These are phyloP conservation scores for Spinus olivaceus DNA, from an alignment of 2,797 vertebrate genomes.

Conservation along the genomic window DNA sequence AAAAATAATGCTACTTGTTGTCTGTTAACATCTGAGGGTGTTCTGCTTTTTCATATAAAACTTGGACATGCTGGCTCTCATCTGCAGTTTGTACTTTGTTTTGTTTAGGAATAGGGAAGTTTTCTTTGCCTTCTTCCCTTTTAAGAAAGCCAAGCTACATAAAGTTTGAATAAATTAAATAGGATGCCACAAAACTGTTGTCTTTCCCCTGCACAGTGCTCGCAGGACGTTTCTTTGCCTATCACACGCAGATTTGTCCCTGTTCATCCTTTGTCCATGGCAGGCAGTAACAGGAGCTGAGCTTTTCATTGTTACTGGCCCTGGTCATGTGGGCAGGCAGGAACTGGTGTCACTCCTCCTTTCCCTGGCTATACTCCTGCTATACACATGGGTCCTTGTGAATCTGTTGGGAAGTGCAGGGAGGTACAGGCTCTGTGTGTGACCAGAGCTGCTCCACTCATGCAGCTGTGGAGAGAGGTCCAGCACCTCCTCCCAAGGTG, in stretches of 20 bases:
- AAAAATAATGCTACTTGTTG: slow-evolving; percentile 45
- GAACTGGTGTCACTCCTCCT: neutral
- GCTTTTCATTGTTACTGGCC: neutral
- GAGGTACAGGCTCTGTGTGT: neutral
- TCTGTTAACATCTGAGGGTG: slow-evolving; percentile 32
- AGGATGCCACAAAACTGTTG: slow-evolving; percentile 35
- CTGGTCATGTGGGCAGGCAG: neutral
- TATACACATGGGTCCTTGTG: accelerated
- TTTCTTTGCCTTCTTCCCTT: slow-evolving; percentile 30
- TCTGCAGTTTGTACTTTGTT: slow-evolving; percentile 47
- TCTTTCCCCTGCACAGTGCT: neutral
- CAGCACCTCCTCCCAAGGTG: neutral
- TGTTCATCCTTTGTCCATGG: neutral
- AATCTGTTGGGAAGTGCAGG: neutral
- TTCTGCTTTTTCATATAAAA: slow-evolving; percentile 62
- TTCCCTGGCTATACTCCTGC: neutral
- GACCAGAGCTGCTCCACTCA: neutral
- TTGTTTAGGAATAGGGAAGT: slow-evolving; percentile 47
- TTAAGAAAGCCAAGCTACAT: slow-evolving; percentile 45
- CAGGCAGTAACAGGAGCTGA: neutral
- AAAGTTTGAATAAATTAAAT: slow-evolving; percentile 67
- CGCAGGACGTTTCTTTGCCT: neutral
- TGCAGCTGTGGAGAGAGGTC: accelerated
- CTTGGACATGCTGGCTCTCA: slow-evolving; percentile 31
- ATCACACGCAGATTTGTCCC: neutral